Conservation (phyloP, 2,888 invertebrate species). For the Hesperia comma region DNA sequence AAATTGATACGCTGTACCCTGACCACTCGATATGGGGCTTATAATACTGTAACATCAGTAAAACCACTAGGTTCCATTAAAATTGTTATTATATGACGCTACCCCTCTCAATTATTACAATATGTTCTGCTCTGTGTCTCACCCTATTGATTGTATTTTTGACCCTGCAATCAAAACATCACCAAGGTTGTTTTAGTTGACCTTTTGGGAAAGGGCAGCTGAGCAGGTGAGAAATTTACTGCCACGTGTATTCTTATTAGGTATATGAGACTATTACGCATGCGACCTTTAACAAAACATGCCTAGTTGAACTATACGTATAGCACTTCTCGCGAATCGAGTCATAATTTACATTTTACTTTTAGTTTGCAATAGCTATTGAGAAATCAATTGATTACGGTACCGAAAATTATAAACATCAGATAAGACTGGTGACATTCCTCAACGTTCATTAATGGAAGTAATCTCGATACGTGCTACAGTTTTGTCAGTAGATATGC, state of each 20-base stretch:
- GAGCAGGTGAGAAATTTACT: too few relatives aligned
- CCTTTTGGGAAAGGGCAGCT: too few relatives aligned
- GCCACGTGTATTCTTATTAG: too few relatives aligned
- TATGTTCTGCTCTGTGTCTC: too few relatives aligned
- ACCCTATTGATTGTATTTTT: too few relatives aligned
- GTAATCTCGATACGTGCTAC: background rate
- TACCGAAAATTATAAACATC: background rate
- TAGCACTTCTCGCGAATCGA: background rate
- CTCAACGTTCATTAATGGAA: background rate
- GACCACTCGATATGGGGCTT: background rate
- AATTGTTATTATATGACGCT: too few relatives aligned
- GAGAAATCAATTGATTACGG: background rate
- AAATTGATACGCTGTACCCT: slow-evolving; percentile 1
- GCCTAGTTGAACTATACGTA: too few relatives aligned
- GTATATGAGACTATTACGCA: too few relatives aligned
- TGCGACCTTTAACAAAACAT: too few relatives aligned
- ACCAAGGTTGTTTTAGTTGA: too few relatives aligned
- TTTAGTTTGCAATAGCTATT: background rate
- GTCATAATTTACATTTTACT: background rate
- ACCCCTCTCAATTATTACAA: too few relatives aligned
- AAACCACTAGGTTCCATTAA: background rate
- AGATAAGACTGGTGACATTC: background rate
- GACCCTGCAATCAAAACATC: too few relatives aligned
- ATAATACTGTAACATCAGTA: background rate
- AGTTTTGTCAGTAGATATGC: background rate